Conservation (phyloP, 2,113 vertebrate genomes). For the Sus scrofa region DNA sequence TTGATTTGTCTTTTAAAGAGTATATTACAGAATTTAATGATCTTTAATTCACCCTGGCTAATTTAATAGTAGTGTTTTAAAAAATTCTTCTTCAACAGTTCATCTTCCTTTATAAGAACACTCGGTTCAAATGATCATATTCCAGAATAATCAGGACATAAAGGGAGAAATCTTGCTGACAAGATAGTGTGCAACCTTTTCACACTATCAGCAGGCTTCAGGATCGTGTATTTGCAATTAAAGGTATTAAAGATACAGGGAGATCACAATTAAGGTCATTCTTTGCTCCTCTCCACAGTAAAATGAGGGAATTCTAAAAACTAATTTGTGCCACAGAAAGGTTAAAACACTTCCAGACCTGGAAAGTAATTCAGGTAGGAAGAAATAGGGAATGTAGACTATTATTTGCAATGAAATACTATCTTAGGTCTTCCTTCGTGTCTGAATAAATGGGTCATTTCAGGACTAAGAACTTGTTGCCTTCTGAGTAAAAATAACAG, state of each 20-base stretch:
- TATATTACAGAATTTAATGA: not conserved
- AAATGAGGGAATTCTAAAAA: not conserved
- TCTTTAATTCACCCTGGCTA: conserved; percentile 31
- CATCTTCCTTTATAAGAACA: not conserved
- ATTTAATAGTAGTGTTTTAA: conserved; percentile 12
- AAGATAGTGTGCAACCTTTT: not conserved
- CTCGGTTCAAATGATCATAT: not conserved
- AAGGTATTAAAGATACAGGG: not conserved
- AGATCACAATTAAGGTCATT: not conserved
- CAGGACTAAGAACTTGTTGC: not conserved
- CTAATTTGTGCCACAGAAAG: not conserved
- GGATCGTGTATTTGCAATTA: not conserved
- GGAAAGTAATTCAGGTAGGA: conserved; percentile 42
- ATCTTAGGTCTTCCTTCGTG: not conserved
- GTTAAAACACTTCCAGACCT: not conserved
- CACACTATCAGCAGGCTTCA: not conserved
- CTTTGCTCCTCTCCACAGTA: not conserved
- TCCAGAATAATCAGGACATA: not conserved
- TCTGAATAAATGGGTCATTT: not conserved
- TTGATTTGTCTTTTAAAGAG: conserved; percentile 12
- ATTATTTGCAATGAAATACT: not conserved
- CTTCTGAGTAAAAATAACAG: not conserved
- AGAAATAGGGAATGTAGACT: not conserved
- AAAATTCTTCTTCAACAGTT: not conserved
- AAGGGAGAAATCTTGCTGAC: not conserved